Evolutionary conservation across 2,113 vertebrate genomes (phyloP).

Genomic region (Atrichornis clamosus): DNA sequence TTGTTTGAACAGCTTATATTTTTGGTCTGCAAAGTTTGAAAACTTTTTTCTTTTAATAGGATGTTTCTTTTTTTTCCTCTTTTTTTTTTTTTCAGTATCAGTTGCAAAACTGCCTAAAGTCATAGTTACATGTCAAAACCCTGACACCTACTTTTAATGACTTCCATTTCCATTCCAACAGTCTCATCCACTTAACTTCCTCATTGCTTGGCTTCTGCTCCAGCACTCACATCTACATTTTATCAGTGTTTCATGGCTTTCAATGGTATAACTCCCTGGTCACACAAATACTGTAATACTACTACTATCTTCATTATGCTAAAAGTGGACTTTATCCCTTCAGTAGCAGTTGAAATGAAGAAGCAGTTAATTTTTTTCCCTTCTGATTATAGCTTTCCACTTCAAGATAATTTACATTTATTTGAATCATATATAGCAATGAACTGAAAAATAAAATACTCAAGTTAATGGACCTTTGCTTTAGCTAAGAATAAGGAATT

Average conservation of each 20-base stretch:
- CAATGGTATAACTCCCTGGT: background rate
- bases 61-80: background rate
- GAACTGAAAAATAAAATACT: background rate
- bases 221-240: background rate
- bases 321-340: background rate
- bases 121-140: background rate
- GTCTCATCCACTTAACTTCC: background rate
- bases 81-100: background rate
- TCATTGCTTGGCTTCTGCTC: background rate
- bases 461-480: background rate
- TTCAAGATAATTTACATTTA: background rate
- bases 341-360: background rate
- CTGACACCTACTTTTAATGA: conserved; percentile 8
- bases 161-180: background rate
- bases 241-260: background rate
- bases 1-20: background rate
- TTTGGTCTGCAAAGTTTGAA: background rate
- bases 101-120: background rate
- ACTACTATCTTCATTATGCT: background rate
- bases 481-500: background rate
- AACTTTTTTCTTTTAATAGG: background rate
- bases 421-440: background rate
- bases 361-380: background rate
- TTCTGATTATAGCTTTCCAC: background rate
- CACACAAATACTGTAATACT: background rate